phyloP scores from a whole-genome alignment of 2,888 invertebrate genomes.

The Drosophila cognata region DNA sequence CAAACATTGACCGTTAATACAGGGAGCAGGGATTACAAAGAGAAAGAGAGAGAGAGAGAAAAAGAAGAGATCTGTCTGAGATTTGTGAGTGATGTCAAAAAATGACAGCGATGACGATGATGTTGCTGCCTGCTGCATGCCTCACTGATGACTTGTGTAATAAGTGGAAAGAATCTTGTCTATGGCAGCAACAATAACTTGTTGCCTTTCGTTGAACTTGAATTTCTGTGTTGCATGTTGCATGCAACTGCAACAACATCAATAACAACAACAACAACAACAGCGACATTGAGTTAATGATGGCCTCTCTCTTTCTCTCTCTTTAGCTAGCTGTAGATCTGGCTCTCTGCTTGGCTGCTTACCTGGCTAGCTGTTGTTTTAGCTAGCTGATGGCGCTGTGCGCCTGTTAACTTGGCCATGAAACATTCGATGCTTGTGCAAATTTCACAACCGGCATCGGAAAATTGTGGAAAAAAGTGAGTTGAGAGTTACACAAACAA shows the following conservation, averaged over 20 bases:
- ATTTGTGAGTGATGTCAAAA: conserved; percentile 49
- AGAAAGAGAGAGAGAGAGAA: background rate
- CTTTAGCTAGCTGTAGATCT: conserved; percentile 43
- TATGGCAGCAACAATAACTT: conserved; percentile 68
- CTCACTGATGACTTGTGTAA: conserved; percentile 75
- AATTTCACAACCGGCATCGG: conserved; percentile 78
- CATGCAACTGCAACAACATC: conserved; percentile 44
- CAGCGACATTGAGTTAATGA: conserved; percentile 67
- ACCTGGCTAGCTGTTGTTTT: conserved; percentile 11
- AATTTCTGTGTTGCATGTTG: conserved; percentile 70
- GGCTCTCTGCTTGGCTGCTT: conserved; percentile 28
- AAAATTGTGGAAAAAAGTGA: conserved; percentile 76
- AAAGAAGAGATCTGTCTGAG: background rate
- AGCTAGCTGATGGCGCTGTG: conserved; percentile 52
- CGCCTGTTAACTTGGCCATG: conserved; percentile 81
- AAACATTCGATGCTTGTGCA: conserved; percentile 73
- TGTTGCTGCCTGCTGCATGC: conserved; percentile 49
- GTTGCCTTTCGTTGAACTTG: conserved; percentile 75
- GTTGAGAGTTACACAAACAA: conserved; percentile 50
- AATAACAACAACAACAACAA: conserved; percentile 14
- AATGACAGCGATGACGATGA: conserved; percentile 66
- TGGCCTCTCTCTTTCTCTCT: conserved; percentile 54
- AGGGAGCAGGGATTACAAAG: conserved; percentile 18
- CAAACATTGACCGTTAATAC: conserved; percentile 58
- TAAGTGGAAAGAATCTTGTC: conserved; percentile 80